A percentile compares a stretch with the other conserved stretches of the same genome.
phyloP scores from a whole-genome alignment of 1,140 invertebrate species.

The Listronotus oregonensis region DNA sequence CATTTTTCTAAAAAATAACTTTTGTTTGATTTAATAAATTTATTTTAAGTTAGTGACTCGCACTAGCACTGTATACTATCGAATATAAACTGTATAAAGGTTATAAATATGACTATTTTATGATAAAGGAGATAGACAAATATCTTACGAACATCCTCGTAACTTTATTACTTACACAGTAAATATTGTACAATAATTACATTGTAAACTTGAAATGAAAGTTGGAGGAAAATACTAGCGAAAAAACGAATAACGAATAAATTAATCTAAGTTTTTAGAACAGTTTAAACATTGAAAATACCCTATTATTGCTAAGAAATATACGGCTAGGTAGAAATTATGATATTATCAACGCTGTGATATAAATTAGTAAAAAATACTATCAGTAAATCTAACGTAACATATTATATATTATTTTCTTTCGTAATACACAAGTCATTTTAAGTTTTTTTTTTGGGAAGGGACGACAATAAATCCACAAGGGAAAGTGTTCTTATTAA shows the following conservation, averaged over 20 bases:
- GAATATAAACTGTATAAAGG: neutral
- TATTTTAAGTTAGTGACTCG: too few species aligned
- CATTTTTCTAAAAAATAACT: too few species aligned
- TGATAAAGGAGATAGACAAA: slow-evolving; percentile 8
- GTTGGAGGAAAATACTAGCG: neutral
- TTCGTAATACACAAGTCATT: too few species aligned
- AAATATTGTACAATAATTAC: slow-evolving; percentile 15
- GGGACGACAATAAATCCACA: too few species aligned
- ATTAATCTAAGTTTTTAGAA: neutral
- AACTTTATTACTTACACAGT: slow-evolving; percentile 3
- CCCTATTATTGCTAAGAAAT: slow-evolving; percentile 16
- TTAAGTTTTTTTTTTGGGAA: too few species aligned
- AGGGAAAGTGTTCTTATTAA: too few species aligned
- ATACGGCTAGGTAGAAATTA: neutral
- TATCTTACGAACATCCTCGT: slow-evolving; percentile 6
- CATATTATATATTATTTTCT: neutral
- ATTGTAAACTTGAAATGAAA: neutral
- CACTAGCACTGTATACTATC: too few species aligned
- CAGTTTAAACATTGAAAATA: neutral
- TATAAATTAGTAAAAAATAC: slow-evolving; percentile 1
- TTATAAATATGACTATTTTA: neutral
- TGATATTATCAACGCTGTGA: neutral
- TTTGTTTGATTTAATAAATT: too few species aligned
- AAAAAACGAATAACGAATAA: slow-evolving; percentile 3
- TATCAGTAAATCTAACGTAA: neutral